phyloP scores from a whole-genome alignment of 2,113 vertebrate genomes.

The Edolisoma coerulescens region DNA sequence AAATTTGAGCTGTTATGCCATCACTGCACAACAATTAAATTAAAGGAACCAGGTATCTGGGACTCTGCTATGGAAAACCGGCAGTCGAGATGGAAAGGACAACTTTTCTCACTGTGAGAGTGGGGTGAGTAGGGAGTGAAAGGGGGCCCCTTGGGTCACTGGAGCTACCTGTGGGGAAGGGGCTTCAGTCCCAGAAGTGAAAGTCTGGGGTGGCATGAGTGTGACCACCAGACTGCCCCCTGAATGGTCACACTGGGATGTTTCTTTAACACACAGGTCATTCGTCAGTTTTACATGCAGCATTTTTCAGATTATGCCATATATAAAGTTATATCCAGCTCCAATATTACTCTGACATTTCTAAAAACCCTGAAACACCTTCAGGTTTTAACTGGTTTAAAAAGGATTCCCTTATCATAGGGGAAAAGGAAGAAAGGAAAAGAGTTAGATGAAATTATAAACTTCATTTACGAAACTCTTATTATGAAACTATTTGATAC shows the following conservation, averaged over 20 bases:
- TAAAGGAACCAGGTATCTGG: not conserved
- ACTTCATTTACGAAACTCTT: not conserved
- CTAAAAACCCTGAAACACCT: not conserved
- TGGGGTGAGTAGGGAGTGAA: not conserved
- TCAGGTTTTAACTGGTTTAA: not conserved
- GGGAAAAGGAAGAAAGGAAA: not conserved
- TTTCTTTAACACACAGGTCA: not conserved
- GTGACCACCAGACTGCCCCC: not conserved
- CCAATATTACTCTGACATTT: not conserved
- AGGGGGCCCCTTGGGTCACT: not conserved
- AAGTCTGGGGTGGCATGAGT: not conserved
- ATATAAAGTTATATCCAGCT: not conserved
- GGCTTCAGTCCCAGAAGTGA: not conserved
- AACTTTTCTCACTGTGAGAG: not conserved
- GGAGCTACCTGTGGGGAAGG: not conserved
- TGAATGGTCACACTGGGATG: not conserved
- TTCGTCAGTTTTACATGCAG: not conserved
- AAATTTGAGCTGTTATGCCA: not conserved
- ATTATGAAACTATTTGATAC: not conserved
- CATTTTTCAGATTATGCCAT: not conserved
- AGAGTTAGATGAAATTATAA: not conserved
- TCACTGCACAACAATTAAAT: not conserved
- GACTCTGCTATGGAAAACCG: not conserved
- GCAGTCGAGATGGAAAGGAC: fast-evolving
- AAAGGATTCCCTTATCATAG: not conserved